Evolutionary conservation across 2,113 vertebrate species (phyloP), one percentile per base, ranked within the genome.

Genomic region (Myotis brandtii): DNA sequence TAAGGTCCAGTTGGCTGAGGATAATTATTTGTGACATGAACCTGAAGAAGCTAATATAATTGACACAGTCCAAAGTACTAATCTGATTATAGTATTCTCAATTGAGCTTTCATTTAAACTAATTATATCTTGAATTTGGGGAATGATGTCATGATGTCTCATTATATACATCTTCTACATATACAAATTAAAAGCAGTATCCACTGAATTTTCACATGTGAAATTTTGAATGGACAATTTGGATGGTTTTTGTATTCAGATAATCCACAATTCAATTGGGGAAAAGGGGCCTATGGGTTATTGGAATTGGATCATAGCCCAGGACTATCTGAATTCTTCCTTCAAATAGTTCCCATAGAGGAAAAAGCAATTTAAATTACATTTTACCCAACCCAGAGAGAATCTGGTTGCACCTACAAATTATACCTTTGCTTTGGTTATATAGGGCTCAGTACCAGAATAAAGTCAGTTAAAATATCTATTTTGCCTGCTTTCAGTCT

Each of bases 51-150:
- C 75, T 86, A 13, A 79, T 70, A 27, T 97, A 97, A 97, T 97
- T 97, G 97, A 97, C 92, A 95, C 43, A 92, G 87, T 96, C 95
- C 96, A 96, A 92, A 96, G 90, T 54, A 95, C 67, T 50, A 97
- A 96, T 96, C 11, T 95, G 96, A 98, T 98, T 98, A 97, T 20
- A 75, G 54, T 48, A 59, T 13, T 94, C 21, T 76, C 76, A 83
- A 32, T n/a, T 95, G 89, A 77, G 93, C 34, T 79, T 96, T 94
- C 72, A 72, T 73, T 94, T 93, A 97, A 97, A 96, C 92, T 95
- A 97, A 97, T 97, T 96, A 87, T 86, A 52, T 86, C 95, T 80
- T 94, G 95, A 83, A 91, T 67, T 83, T 95, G 23, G 48, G 16
- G 77, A 93, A 93, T 97, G 95, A 97, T 88, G 76, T 98, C 66